Evolutionary conservation across 2,888 invertebrate genomes (phyloP).

Genomic region (Meiosimyza platycephala): DNA sequence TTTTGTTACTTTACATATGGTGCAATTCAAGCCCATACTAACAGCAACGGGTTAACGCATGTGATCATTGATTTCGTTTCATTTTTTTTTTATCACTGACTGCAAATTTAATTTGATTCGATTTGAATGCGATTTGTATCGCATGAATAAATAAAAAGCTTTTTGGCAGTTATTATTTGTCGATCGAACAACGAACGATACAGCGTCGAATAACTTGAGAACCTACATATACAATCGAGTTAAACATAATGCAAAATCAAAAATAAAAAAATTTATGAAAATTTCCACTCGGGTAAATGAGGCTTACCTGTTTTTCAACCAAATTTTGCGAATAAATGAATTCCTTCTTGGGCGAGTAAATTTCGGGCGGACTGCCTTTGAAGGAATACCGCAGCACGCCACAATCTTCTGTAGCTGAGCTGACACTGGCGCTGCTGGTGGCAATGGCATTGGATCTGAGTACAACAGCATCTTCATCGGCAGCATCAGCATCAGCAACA

Average conservation of each 20-base stretch:
- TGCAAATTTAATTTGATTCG: constrained; percentile 45
- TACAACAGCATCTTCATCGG: constrained; percentile 2
- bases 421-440: background rate
- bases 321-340: constrained; percentile 56
- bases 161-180: background rate
- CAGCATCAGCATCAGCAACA: constrained; percentile 3
- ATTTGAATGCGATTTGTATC: constrained; percentile 10
- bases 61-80: constrained; percentile 38
- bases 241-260: background rate
- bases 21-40: background rate
- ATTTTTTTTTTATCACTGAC: constrained; percentile 47
- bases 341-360: constrained; percentile 60
- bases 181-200: too few relatives aligned
- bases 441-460: background rate
- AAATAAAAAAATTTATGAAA: background rate
- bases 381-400: constrained; percentile 54
- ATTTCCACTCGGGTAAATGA: background rate
- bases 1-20: background rate
- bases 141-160: constrained; percentile 2
- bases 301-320: constrained; percentile 60
- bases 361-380: constrained; percentile 60
- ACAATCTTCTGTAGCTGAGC: constrained; percentile 40
- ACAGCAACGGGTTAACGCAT: too few relatives aligned
- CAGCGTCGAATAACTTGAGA: too few relatives aligned
- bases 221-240: too few relatives aligned